A percentile compares a stretch with the other conserved stretches of the same genome.
These are phyloP conservation scores for Tachycineta bicolor DNA, from an alignment of 2,113 vertebrate genomes.

Conservation along the genomic window DNA sequence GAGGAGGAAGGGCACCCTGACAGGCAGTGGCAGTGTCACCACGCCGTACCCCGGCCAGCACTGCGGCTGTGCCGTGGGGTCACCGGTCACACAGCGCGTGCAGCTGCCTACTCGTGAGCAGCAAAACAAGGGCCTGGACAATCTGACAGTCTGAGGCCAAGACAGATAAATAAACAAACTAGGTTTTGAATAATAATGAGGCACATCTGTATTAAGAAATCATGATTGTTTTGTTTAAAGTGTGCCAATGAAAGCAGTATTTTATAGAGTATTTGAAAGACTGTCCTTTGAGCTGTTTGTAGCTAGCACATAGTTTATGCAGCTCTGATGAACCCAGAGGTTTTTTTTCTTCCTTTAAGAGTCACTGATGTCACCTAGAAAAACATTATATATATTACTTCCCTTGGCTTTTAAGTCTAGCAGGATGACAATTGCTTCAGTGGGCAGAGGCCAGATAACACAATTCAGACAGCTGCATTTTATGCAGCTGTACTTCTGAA, in stretches of 20 bases:
- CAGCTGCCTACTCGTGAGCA: not conserved
- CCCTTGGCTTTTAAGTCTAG: not conserved
- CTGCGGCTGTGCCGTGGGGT: not conserved
- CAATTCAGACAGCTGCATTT: not conserved
- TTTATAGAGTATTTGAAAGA: not conserved
- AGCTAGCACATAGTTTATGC: not conserved
- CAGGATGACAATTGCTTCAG: not conserved
- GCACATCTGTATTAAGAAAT: conserved; percentile 1
- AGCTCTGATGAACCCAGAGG: not conserved
- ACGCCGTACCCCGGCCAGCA: not conserved
- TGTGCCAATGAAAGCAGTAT: not conserved
- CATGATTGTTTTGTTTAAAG: not conserved
- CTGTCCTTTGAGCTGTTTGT: not conserved
- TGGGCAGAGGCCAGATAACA: not conserved
- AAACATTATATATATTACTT: not conserved
- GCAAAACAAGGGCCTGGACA: not conserved
- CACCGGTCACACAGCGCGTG: rapidly evolving
- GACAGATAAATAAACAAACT: not conserved
- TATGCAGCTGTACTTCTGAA: not conserved
- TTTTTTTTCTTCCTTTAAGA: not conserved
- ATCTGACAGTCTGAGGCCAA: not conserved
- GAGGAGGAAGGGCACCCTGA: not conserved
- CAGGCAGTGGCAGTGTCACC: not conserved
- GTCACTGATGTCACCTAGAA: not conserved
- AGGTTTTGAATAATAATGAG: not conserved